phyloP scores from a whole-genome alignment of 2,888 invertebrate genomes.

The Helleia helle region DNA sequence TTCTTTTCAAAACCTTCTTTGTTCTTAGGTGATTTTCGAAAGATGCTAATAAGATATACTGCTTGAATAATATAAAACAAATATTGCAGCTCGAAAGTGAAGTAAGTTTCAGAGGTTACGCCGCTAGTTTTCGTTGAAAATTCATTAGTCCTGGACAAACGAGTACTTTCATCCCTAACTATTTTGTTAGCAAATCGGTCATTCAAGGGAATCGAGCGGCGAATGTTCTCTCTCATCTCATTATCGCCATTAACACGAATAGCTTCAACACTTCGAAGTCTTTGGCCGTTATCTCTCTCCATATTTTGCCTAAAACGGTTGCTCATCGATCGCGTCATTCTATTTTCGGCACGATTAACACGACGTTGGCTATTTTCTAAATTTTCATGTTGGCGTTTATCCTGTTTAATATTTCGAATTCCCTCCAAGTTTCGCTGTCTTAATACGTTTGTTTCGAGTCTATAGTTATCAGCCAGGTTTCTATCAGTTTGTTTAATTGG shows the following conservation, averaged over 20 bases:
- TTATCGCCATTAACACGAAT: neutral
- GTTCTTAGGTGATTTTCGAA: conserved; percentile 33
- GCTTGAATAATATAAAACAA: conserved; percentile 49
- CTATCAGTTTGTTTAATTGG: neutral
- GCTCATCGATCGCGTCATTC: neutral
- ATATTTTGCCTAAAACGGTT: neutral
- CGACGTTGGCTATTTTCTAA: neutral
- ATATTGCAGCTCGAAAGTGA: conserved; percentile 37
- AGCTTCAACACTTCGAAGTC: neutral
- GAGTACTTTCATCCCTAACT: neutral
- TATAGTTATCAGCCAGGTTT: neutral
- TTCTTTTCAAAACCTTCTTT: conserved; percentile 12
- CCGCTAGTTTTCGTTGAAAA: neutral
- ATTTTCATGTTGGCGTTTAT: neutral
- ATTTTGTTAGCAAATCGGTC: neutral
- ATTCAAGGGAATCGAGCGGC: neutral
- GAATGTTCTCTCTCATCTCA: neutral
- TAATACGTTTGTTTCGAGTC: neutral
- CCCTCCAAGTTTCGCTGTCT: neutral
- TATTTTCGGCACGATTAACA: neutral
- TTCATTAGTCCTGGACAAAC: neutral
- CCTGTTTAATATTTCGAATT: neutral
- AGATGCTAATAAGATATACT: conserved; percentile 41
- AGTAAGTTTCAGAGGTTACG: neutral
- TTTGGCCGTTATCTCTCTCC: conserved; percentile 5